Conservation (phyloP, 2,888 invertebrate genomes). For the Mesorhabditis sp. region DNA sequence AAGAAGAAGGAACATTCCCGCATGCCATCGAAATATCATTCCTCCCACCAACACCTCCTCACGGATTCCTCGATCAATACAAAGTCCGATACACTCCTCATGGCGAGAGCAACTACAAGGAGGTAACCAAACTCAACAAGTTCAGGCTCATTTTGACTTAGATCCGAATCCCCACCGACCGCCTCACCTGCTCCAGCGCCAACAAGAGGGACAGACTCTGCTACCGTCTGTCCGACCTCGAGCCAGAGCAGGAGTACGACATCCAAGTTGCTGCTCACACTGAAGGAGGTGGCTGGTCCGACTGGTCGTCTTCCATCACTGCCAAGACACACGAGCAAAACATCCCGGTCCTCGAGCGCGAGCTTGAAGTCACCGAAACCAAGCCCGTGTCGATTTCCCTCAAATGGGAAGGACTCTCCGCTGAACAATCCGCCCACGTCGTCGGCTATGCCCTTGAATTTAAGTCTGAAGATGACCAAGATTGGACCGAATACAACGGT, state of each 20-base stretch:
- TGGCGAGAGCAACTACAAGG: constrained; percentile 21
- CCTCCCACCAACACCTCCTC: constrained; percentile 55
- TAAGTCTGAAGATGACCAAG: constrained; percentile 51
- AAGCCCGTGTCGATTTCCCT: constrained; percentile 55
- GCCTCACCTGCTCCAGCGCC: constrained; percentile 53
- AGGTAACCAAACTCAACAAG: background rate
- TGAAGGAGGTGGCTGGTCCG: constrained; percentile 56
- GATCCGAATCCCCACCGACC: constrained; percentile 44
- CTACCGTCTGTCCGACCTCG: constrained; percentile 54
- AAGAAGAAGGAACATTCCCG: constrained; percentile 50
- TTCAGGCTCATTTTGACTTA: background rate
- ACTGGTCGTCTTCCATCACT: constrained; percentile 53
- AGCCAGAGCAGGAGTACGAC: constrained; percentile 56
- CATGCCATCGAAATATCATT: constrained; percentile 57
- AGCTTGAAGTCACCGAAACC: constrained; percentile 48
- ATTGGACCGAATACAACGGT: constrained; percentile 56
- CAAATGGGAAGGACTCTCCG: constrained; percentile 53
- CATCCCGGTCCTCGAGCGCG: constrained; percentile 56
- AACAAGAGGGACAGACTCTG: constrained; percentile 54
- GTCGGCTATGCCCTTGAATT: constrained; percentile 57
- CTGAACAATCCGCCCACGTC: constrained; percentile 46
- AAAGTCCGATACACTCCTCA: constrained; percentile 54
- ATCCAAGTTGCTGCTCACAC: constrained; percentile 56
- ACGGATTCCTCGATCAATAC: constrained; percentile 56
- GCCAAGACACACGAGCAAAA: constrained; percentile 46